Base-by-base conservation (phyloP, 2,113 vertebrate species). In the Myrmecobius fasciatus region DNA sequence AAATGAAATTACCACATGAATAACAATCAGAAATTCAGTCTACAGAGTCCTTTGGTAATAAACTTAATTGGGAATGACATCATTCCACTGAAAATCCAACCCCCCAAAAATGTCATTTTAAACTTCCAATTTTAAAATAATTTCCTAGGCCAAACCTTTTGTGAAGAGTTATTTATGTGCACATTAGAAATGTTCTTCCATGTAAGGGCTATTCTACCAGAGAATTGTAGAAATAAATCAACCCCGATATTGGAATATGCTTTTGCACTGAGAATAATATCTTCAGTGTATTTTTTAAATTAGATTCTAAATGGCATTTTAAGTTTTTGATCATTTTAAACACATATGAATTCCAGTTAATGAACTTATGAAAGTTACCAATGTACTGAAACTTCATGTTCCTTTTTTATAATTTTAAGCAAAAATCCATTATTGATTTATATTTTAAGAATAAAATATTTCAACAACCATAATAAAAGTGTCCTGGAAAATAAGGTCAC, bases 401-500 rank as follows among this genome's bases (percentile, higher is more conserved):
- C 92, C 90, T 95, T 96, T 96, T 92, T 54, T 91, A 95, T 48
- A 22, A 94, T 56, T 8, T 25, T 95, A 53, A 83, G 9, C n/a
- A 83, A 83, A 83, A 83, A 90, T 54, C 46, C 26, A 20, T 93
- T 89, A 92, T 96, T 93, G 91, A 26, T 36, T 96, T 26, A 75
- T 91, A 36, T 12, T 94, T 75, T 22, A 92, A 97, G 95, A 94
- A 93, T 52, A 93, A 2, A 94, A 92, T 28, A 95, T 93, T 95
- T 25, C 49, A 26, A 75, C 91, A 91, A 25, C 28, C 28, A 94
- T 92, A 67, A 94, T 92, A 52, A 95, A 96, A 22, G 3, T 91
- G 91, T 83, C 94, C 9, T 47, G 53, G 28, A 96, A 96, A 96
- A 83, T 95, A 96, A 96, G 54, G 94, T 95, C 91, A 53, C 94